A percentile compares a stretch with the other conserved stretches of the same genome.
Conservation (phyloP, 1,140 invertebrate genomes). For the Lycorma delicatula region DNA sequence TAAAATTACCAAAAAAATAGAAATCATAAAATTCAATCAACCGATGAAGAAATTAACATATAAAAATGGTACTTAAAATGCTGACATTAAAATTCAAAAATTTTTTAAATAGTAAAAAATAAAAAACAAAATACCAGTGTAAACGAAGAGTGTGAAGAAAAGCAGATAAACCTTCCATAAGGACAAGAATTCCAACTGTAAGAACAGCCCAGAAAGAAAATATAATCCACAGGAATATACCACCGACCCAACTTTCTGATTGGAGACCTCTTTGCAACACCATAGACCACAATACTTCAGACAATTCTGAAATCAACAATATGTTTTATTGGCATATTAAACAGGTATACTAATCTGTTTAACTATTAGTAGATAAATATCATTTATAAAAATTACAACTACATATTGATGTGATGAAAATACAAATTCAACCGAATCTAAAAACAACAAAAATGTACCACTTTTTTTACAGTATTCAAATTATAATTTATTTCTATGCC, state of each 20-base stretch:
- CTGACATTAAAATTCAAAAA: neutral
- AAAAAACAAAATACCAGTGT: slow-evolving; percentile 43
- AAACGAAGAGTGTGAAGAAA: slow-evolving; percentile 53
- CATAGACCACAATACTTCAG: slow-evolving; percentile 98
- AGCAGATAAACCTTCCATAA: slow-evolving; percentile 70
- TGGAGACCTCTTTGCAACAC: slow-evolving; percentile 65
- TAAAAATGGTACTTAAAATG: neutral
- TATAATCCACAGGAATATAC: slow-evolving; percentile 64
- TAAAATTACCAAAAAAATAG: no score
- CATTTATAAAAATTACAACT: no score
- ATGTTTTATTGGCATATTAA: no score
- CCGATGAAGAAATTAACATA: neutral
- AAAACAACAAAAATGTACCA: no score
- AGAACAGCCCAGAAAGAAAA: slow-evolving; percentile 75
- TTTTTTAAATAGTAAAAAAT: neutral
- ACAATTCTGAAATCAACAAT: slow-evolving; percentile 55
- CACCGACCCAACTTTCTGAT: slow-evolving; percentile 56
- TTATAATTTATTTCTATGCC: no score
- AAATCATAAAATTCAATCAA: no score
- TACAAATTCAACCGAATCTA: no score
- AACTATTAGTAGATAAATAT: no score
- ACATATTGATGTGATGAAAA: no score
- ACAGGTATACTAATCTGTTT: no score
- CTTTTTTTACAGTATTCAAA: no score
- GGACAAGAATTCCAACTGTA: slow-evolving; percentile 54